Base-by-base conservation (phyloP, 2,888 invertebrate species). In the Mechanitis mazaeus region DNA sequence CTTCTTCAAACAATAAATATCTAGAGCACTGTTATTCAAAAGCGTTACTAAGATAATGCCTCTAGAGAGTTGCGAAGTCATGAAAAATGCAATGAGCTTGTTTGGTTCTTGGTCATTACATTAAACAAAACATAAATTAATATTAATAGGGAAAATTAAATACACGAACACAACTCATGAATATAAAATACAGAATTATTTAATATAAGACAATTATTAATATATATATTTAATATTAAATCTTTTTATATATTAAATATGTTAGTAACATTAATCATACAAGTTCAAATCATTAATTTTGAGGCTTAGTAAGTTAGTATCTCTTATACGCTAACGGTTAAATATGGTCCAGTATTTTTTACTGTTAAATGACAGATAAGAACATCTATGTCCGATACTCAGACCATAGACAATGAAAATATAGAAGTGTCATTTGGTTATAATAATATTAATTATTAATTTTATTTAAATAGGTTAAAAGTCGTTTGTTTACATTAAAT, bases 331-430 rank as follows among this genome's bases (percentile, higher is more conserved):
- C 73, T 75, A 83, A 83, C 84, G 83, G 83, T 81, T 73, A 67
- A 58, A 64, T 69, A 69, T 72, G 75, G 75, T 72, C 76, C 78
- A 77, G 77, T 75, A 76, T 80, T 77, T 78, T 78, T 81, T 80
- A 83, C 82, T 77, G 82, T 83, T 83, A 80, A 81, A 78, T 72
- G 74, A 70, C 69, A 66, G 67, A 68, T 68, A 69, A 68, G 60
- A 63, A 60, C 55, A 58, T 55, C 58, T 63, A 58, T 56, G 46
- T 63, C 56, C 35, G n/a, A 46, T 33, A 55, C 55, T 11, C 31
- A 50, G 9, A 47, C 38, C 55, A 50, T 55, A 50, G 42, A 20
- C 60, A 20, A 50, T 50, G 31, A 50, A 6, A 7, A 9, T 50
- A 50, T 31, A 31, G 50, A 50, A 31, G 31, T 50, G 28, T 31